phyloP scores from a whole-genome alignment of 2,888 invertebrate species.

The Halictus ligatus region DNA sequence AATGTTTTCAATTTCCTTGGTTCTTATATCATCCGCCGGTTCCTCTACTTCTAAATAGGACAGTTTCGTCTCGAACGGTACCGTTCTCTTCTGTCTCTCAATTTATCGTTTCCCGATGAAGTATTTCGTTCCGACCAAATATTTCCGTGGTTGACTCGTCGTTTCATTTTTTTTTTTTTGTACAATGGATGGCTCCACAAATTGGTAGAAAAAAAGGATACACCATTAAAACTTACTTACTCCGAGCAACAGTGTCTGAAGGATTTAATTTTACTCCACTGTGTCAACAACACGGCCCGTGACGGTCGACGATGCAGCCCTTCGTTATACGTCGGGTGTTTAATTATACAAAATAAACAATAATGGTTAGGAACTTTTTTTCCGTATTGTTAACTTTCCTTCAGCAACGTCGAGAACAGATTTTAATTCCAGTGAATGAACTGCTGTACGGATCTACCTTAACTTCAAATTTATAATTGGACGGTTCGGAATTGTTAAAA shows the following conservation, averaged over 20 bases:
- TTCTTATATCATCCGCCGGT: neutral
- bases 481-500: neutral
- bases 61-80: neutral
- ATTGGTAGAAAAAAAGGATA: neutral
- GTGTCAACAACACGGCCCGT: too few relatives aligned
- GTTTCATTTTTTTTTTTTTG: constrained; percentile 2
- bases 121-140: neutral
- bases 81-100: neutral
- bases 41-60: neutral
- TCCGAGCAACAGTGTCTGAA: neutral
- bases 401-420: neutral
- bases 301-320: neutral
- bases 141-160: neutral
- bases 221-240: constrained; percentile 46
- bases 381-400: constrained; percentile 2
- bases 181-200: neutral
- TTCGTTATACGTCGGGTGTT: neutral
- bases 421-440: neutral
- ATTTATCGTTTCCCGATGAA: constrained; percentile 6
- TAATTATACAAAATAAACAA: constrained; percentile 19
- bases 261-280: neutral
- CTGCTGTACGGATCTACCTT: neutral
- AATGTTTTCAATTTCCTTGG: constrained; percentile 59
- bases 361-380: neutral
- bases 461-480: neutral